Conservation (phyloP, 2,888 invertebrate species). For the Eueremaeus valkanovi region DNA sequence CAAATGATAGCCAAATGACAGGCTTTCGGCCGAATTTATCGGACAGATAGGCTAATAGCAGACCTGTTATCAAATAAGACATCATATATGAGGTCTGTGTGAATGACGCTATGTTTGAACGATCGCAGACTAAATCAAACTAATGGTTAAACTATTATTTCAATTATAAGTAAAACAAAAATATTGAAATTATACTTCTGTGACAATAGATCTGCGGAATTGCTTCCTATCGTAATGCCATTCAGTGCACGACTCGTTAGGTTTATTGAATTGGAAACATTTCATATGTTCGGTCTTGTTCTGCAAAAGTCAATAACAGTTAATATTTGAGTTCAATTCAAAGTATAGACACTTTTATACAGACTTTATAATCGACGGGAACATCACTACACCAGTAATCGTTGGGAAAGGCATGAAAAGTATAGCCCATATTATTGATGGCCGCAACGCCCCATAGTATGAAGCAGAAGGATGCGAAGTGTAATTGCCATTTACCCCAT, state of each 20-base stretch:
- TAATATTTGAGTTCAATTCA: not conserved
- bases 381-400: slow-evolving; percentile 38
- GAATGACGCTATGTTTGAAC: slow-evolving; percentile 19
- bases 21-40: slow-evolving; percentile 30
- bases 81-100: slow-evolving; percentile 33
- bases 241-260: not conserved
- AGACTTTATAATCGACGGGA: not conserved
- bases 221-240: slow-evolving; percentile 21
- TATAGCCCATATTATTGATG: slow-evolving; percentile 29
- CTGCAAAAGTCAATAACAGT: not conserved
- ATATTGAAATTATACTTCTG: slow-evolving; percentile 10
- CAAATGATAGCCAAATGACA: not conserved
- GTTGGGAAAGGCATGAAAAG: slow-evolving; percentile 34
- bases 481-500: slow-evolving; percentile 39
- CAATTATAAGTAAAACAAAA: too few species aligned
- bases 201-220: slow-evolving; percentile 24
- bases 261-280: slow-evolving; percentile 8
- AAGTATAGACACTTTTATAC: not conserved
- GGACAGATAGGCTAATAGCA: not conserved
- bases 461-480: slow-evolving; percentile 12
- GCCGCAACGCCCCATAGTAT: slow-evolving; percentile 7
- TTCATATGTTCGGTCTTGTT: slow-evolving; percentile 19
- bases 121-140: slow-evolving; percentile 27
- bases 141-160: too few species aligned
- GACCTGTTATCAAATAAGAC: not conserved